Evolutionary conservation across 2,888 invertebrate genomes (phyloP).

Genomic region (Acheta domesticus): DNA sequence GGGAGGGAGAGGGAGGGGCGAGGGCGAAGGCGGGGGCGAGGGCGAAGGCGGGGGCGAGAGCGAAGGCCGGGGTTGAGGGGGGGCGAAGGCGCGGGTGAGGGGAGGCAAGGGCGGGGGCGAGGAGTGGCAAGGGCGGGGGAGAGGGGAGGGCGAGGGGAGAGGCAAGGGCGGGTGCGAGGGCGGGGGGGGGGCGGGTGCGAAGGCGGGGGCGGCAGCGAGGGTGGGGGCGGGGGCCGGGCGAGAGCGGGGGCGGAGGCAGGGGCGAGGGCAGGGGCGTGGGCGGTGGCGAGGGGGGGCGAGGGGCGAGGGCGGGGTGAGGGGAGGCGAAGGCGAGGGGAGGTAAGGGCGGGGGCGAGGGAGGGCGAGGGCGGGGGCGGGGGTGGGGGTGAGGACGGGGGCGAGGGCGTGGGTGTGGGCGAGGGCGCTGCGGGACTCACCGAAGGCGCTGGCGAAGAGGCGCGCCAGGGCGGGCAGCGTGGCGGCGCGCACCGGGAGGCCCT

Average conservation of each 20-base stretch:
- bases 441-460: conserved; percentile 46
- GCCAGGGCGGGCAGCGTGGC: conserved; percentile 47
- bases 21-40: too few species aligned
- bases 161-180: too few species aligned
- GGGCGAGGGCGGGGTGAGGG: background rate
- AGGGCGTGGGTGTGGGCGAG: background rate
- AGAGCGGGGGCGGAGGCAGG: background rate
- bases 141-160: too few species aligned
- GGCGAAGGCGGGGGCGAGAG: too few species aligned
- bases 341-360: background rate
- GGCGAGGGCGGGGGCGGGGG: background rate
- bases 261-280: background rate
- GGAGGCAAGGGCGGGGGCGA: too few species aligned
- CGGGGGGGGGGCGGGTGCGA: too few species aligned
- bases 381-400: background rate
- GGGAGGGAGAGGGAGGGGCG: too few species aligned
- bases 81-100: too few species aligned
- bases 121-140: too few species aligned
- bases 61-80: too few species aligned
- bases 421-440: conserved; percentile 45
- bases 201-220: too few species aligned
- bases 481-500: conserved; percentile 41
- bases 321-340: background rate
- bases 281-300: background rate
- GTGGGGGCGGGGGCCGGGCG: background rate